Conservation (phyloP, 2,113 vertebrate species). For the Nycticryphes semicollaris region DNA sequence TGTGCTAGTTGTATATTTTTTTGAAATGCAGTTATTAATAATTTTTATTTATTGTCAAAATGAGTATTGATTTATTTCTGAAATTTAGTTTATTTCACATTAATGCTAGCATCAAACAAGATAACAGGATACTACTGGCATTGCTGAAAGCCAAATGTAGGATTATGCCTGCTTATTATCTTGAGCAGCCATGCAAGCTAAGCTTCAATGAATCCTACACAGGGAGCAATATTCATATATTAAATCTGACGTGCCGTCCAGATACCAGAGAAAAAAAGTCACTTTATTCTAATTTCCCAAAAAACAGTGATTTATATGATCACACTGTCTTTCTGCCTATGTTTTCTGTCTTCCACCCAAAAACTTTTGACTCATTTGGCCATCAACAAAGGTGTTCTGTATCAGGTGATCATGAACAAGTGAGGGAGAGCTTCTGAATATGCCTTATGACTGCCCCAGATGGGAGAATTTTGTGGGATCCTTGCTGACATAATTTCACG, state of each 20-base stretch:
- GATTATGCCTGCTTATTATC: slow-evolving; percentile 35
- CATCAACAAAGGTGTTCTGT: not conserved
- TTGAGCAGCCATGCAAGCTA: slow-evolving; percentile 40
- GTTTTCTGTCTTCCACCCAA: not conserved
- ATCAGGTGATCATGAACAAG: not conserved
- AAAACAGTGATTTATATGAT: not conserved
- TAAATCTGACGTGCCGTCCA: not conserved
- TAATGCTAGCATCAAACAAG: slow-evolving; percentile 11
- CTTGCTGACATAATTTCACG: slow-evolving; percentile 16
- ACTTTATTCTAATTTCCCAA: not conserved
- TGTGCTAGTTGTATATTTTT: not conserved
- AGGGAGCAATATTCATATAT: slow-evolving; percentile 8
- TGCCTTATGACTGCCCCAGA: not conserved
- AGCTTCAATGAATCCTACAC: not conserved
- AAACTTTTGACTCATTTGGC: not conserved
- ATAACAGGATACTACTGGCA: slow-evolving; percentile 1
- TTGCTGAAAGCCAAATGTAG: slow-evolving; percentile 25
- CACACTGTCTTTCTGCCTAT: not conserved
- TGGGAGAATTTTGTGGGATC: not conserved
- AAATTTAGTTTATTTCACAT: slow-evolving; percentile 43
- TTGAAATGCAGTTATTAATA: not conserved
- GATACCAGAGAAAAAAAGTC: not conserved
- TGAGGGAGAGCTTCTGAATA: not conserved
- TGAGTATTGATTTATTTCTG: slow-evolving; percentile 15
- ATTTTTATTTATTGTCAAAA: slow-evolving; percentile 26